Evolutionary conservation across 1,140 invertebrate species (phyloP).

Genomic region (Neuroterus valhalla): DNA sequence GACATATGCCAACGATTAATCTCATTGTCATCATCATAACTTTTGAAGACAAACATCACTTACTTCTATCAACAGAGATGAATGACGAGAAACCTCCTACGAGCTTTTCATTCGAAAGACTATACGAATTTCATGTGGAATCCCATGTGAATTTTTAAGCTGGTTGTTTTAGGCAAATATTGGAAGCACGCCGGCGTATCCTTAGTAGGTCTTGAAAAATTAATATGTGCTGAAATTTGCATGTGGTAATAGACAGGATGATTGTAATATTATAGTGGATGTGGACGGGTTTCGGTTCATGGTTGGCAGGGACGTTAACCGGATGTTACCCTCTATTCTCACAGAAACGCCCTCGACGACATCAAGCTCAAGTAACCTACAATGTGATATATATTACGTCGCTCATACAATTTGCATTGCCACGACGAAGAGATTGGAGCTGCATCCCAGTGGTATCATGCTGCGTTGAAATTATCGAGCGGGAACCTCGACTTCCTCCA

Average conservation of each 20-base stretch:
- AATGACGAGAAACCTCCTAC: neutral
- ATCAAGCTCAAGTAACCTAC: slow-evolving; percentile 32
- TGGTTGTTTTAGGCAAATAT: too few relatives aligned
- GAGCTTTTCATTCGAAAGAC: too few relatives aligned
- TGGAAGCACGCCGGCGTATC: too few relatives aligned
- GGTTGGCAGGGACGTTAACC: slow-evolving; percentile 39
- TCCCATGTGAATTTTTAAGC: too few relatives aligned
- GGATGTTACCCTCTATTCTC: slow-evolving; percentile 41
- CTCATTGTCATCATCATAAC: neutral
- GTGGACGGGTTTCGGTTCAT: slow-evolving; percentile 11
- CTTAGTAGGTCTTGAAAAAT: neutral
- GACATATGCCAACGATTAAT: neutral
- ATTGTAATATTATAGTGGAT: slow-evolving; percentile 40
- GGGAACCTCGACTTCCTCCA: neutral
- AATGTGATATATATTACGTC: slow-evolving; percentile 31
- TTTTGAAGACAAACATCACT: neutral
- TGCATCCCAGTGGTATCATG: neutral
- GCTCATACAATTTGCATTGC: slow-evolving; percentile 35
- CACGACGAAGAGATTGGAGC: neutral
- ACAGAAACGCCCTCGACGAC: slow-evolving; percentile 23
- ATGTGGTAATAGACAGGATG: slow-evolving; percentile 46
- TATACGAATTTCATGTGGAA: too few relatives aligned
- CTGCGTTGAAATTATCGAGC: neutral
- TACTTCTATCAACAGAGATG: neutral
- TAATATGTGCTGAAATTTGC: slow-evolving; percentile 40